Evolutionary conservation across 1,140 invertebrate species (phyloP).

Genomic region (Aphidius gifuensis): DNA sequence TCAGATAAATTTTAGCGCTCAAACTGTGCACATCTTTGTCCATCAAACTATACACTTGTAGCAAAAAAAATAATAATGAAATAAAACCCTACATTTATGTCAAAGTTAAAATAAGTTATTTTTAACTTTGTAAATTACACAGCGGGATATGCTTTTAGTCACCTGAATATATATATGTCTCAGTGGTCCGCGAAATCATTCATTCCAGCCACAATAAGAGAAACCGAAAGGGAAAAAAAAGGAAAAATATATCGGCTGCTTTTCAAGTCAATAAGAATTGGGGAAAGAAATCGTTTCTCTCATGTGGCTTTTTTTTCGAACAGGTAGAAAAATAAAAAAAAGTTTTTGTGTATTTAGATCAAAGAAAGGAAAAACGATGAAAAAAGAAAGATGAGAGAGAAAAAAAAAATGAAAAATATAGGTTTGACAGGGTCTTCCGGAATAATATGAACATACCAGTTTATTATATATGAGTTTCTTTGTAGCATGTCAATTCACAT

Average conservation of each 20-base stretch:
- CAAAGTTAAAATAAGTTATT: not conserved
- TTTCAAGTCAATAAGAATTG: not conserved
- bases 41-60: too few species aligned
- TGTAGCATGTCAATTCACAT: not conserved
- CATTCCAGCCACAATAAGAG: conserved; percentile 17
- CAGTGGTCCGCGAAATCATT: conserved; percentile 17
- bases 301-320: too few species aligned
- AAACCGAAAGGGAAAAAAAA: not conserved
- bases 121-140: too few species aligned
- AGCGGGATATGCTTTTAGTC: conserved; percentile 5
- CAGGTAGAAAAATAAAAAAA: too few species aligned
- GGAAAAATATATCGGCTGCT: conserved; percentile 18
- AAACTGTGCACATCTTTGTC: too few species aligned
- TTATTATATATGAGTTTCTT: too few species aligned
- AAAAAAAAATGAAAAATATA: not conserved
- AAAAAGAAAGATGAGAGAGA: too few species aligned
- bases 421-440: conserved; percentile 14
- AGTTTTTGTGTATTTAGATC: too few species aligned
- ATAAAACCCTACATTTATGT: not conserved
- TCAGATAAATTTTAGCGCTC: too few species aligned
- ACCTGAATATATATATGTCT: conserved; percentile 1
- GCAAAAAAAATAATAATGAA: not conserved
- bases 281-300: too few species aligned
- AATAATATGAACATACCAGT: not conserved
- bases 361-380: too few species aligned